A percentile compares a stretch with the other conserved stretches of the same genome.
These are phyloP conservation scores for Stictocephala bisonia DNA, from an alignment of 2,888 invertebrate genomes.

Conservation along the genomic window DNA sequence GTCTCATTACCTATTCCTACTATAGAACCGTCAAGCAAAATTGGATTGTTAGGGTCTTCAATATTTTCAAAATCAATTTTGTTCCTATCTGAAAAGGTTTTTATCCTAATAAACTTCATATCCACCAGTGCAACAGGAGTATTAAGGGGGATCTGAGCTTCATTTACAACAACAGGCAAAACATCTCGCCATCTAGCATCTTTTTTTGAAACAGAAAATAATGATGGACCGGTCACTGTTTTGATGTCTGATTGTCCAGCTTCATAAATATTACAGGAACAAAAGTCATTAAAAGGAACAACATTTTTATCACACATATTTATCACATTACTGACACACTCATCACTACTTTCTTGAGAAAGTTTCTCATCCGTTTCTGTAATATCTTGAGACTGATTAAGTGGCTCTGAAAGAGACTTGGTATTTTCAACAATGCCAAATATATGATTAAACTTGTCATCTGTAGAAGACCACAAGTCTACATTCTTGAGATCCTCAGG, in stretches of 20 bases:
- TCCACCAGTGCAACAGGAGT: constrained; percentile 7
- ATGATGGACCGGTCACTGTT: background rate
- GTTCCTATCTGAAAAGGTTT: constrained; percentile 7
- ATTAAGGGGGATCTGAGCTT: constrained; percentile 11
- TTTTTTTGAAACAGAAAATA: constrained; percentile 15
- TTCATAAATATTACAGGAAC: constrained; percentile 11
- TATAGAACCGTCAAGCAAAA: no score
- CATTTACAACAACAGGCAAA: constrained; percentile 3
- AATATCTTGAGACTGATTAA: background rate
- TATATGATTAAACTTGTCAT: constrained; percentile 61
- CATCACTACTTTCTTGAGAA: constrained; percentile 11
- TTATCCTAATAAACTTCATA: constrained; percentile 14
- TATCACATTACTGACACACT: background rate
- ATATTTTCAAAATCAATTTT: background rate
- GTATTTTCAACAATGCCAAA: constrained; percentile 44
- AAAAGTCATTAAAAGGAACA: background rate
- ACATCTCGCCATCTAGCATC: constrained; percentile 14
- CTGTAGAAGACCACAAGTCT: constrained; percentile 62
- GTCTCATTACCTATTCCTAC: no score
- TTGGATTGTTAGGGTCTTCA: no score
- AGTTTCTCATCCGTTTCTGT: constrained; percentile 25
- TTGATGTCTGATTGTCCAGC: background rate
- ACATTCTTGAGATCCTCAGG: constrained; percentile 58
- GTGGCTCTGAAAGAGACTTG: background rate
- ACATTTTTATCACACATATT: background rate